Percentiles rank a stretch among this genome's conserved stretches.
Conservation (phyloP, 2,888 invertebrate species). For the Acanthoscelides obtectus region DNA sequence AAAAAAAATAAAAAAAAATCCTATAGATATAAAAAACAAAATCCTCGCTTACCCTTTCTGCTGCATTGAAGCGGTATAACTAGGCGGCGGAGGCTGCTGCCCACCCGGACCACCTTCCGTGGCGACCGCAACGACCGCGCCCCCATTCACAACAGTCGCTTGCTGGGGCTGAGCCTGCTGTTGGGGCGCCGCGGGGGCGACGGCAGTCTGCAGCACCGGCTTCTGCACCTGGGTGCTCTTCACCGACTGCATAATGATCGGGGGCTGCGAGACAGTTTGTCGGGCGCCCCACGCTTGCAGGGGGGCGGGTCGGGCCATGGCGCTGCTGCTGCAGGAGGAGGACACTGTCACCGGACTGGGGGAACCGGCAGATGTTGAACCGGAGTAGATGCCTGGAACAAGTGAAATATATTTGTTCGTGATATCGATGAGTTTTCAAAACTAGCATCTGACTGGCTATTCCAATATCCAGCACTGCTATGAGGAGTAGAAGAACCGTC, state of each 20-base stretch:
- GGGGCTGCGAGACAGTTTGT: constrained; percentile 85
- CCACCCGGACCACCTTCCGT: constrained; percentile 29
- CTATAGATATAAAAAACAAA: no score
- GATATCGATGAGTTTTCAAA: no score
- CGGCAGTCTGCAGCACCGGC: constrained; percentile 90
- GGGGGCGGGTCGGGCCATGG: constrained; percentile 75
- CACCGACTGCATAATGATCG: constrained; percentile 95
- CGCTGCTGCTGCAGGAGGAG: constrained; percentile 39
- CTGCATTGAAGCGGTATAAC: constrained; percentile 75
- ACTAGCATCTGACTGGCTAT: no score
- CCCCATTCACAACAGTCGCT: constrained; percentile 43
- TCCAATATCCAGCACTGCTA: no score
- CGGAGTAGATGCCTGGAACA: constrained; percentile 68
- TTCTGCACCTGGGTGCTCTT: constrained; percentile 95
- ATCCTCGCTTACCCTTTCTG: constrained; percentile 58
- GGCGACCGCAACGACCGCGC: constrained; percentile 1
- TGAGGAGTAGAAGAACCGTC: no score
- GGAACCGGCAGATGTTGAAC: constrained; percentile 73
- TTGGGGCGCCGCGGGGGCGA: constrained; percentile 80
- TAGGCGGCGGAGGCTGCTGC: constrained; percentile 71
- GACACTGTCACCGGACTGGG: constrained; percentile 72
- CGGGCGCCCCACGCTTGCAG: constrained; percentile 79
- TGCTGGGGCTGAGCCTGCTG: constrained; percentile 52
- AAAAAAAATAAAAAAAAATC: no score
- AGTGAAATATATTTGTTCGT: no score